A percentile compares a stretch with the other conserved stretches of the same genome.
phyloP scores from a whole-genome alignment of 2,888 invertebrate genomes.

The Psylliodes chrysocephalus region DNA sequence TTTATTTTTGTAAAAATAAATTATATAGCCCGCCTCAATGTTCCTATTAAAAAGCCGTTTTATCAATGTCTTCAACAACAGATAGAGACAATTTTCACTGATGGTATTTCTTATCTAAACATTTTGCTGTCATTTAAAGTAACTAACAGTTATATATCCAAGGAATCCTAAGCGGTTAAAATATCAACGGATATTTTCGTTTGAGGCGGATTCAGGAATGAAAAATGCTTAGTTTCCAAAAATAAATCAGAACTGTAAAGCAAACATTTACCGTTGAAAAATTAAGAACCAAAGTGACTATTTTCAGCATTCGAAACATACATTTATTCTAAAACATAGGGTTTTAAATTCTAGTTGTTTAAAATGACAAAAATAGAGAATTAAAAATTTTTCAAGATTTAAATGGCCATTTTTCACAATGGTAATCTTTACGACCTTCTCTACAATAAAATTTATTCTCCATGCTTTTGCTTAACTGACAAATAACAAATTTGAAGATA shows the following conservation, averaged over 20 bases:
- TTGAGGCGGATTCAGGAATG: conserved; percentile 7
- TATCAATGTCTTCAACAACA: conserved; percentile 5
- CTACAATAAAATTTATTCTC: too few species aligned
- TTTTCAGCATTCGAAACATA: conserved; percentile 3
- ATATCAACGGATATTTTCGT: conserved; percentile 3
- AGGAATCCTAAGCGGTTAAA: conserved; percentile 4
- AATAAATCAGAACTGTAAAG: conserved; percentile 4
- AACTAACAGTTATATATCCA: conserved; percentile 13
- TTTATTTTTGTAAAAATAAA: conserved; percentile 11
- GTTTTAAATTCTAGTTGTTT: background rate
- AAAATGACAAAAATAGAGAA: too few species aligned
- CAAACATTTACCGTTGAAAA: conserved; percentile 10
- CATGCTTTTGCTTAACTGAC: too few species aligned
- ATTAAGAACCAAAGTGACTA: conserved; percentile 10
- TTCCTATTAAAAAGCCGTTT: background rate
- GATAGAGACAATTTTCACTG: conserved; percentile 14
- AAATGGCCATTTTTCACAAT: too few species aligned
- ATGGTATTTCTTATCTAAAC: conserved; percentile 19
- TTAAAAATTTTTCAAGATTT: too few species aligned
- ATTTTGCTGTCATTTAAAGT: conserved; percentile 14
- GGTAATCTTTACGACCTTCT: too few species aligned
- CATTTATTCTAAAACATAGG: background rate
- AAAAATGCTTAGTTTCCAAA: conserved; percentile 9
- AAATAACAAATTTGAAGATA: too few species aligned
- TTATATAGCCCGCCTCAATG: background rate